A percentile compares a stretch with the other conserved stretches of the same genome.
These are phyloP conservation scores for Smutsia temminckii DNA, from an alignment of 2,797 vertebrate genomes.

Conservation along the genomic window DNA sequence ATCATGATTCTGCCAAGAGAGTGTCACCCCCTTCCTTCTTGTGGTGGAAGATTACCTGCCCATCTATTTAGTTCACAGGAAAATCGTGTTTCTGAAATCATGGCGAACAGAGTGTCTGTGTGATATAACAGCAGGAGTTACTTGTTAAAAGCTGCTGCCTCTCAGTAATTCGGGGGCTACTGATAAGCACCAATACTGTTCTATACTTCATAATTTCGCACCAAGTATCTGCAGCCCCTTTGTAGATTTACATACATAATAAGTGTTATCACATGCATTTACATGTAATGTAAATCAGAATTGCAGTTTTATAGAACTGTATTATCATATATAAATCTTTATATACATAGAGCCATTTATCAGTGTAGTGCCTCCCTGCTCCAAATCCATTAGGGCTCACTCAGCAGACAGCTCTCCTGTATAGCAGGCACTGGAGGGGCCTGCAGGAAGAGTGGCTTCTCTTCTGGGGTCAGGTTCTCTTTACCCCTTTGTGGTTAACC, in stretches of 20 bases:
- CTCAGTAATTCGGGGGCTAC: neutral
- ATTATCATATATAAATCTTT: rapidly evolving
- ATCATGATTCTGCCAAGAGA: neutral
- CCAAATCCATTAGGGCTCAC: rapidly evolving
- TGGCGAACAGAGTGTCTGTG: neutral
- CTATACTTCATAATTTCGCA: rapidly evolving
- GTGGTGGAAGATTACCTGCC: neutral
- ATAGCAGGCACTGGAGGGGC: rapidly evolving
- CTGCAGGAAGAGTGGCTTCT: neutral
- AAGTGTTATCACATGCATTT: neutral
- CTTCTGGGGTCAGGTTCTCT: neutral
- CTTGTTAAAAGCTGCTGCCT: neutral
- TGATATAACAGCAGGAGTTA: rapidly evolving
- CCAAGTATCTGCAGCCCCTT: neutral
- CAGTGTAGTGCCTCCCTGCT: neutral
- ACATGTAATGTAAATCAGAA: rapidly evolving
- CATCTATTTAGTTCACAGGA: neutral
- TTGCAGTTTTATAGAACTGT: rapidly evolving
- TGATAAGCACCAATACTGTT: rapidly evolving
- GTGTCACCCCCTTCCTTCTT: neutral
- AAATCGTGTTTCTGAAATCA: neutral
- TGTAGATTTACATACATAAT: rapidly evolving
- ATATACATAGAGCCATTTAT: rapidly evolving
- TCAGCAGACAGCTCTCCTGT: rapidly evolving
- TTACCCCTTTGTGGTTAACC: neutral